Evolutionary conservation across 2,888 invertebrate genomes (phyloP), one percentile per base, ranked within the genome.

Genomic region (Drosophila conformis): DNA sequence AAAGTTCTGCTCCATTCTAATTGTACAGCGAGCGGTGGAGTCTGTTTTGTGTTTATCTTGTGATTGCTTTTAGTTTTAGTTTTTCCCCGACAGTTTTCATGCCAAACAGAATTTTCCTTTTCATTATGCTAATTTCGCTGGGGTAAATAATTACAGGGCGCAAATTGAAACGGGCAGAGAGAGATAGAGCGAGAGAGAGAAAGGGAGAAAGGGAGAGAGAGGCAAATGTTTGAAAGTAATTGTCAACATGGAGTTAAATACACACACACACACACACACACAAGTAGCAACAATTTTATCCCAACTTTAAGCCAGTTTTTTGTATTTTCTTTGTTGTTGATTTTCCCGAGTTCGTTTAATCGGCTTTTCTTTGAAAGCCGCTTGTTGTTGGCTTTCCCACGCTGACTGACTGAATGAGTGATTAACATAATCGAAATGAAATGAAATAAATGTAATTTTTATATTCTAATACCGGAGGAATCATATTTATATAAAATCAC

Each of bases 41-140:
- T 76, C 52, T 58, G 57, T 56, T 56, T 51, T 56, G 63, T 86
- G 74, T 81, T 86, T 83, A 76, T 83, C 76, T 83, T 82, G 66
- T 73, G 76, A 75, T 63, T 82, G 78, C 69, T 72, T 74, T 81
- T 73, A 78, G 73, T 46, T 46, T 56, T 56, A 56, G 56, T 56
- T 84, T 84, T 73, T 65, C 56, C 69, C 51, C 66, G 73, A 82
- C 79, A 74, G 73, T 74, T 73, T 70, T 70, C 71, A 75, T 71
- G 76, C 51, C 62, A 76, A 82, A 69, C 76, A 61, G 54, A 73
- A 76, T 73, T 79, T 71, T 67, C 60, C 64, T 82, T 77, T 68
- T 59, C 73, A 76, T 68, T 68, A 76, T 71, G 72, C 58, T 72
- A 59, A 61, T 61, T 56, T 69, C 18, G 38, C 31, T 63, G 35